These are phyloP conservation scores for Pluvianellus socialis DNA, from an alignment of 2,113 vertebrate genomes.

Conservation along the genomic window DNA sequence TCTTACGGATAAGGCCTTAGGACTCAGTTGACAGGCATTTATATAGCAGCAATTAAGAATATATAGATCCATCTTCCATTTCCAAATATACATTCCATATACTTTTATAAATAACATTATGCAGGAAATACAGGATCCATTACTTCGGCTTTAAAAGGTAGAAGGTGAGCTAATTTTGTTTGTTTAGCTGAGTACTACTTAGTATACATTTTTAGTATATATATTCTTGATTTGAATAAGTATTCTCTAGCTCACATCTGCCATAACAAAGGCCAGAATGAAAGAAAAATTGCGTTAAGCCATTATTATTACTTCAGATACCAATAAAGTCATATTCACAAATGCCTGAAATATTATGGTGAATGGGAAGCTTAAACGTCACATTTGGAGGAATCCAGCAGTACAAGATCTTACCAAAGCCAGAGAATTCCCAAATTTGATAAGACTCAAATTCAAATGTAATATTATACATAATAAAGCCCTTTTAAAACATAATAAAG, in stretches of 20 bases:
- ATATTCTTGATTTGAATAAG: not conserved
- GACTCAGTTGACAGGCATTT: constrained; percentile 9
- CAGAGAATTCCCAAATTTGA: not conserved
- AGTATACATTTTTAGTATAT: not conserved
- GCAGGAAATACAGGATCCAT: not conserved
- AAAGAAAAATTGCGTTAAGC: not conserved
- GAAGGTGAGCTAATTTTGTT: not conserved
- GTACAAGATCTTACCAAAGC: not conserved
- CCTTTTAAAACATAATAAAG: not conserved
- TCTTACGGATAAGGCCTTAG: not conserved
- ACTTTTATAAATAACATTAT: not conserved
- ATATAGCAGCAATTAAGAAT: not conserved
- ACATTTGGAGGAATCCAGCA: not conserved
- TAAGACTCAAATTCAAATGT: not conserved
- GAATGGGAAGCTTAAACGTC: not conserved
- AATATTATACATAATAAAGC: not conserved
- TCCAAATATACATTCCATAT: not conserved
- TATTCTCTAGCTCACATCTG: not conserved
- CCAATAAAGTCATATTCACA: not conserved
- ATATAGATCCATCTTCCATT: not conserved
- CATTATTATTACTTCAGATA: not conserved
- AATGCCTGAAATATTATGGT: not conserved
- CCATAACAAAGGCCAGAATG: not conserved
- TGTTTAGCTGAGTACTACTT: not conserved
- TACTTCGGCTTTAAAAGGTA: not conserved